Conservation (phyloP, 2,888 invertebrate species). For the Drosophila differens region DNA sequence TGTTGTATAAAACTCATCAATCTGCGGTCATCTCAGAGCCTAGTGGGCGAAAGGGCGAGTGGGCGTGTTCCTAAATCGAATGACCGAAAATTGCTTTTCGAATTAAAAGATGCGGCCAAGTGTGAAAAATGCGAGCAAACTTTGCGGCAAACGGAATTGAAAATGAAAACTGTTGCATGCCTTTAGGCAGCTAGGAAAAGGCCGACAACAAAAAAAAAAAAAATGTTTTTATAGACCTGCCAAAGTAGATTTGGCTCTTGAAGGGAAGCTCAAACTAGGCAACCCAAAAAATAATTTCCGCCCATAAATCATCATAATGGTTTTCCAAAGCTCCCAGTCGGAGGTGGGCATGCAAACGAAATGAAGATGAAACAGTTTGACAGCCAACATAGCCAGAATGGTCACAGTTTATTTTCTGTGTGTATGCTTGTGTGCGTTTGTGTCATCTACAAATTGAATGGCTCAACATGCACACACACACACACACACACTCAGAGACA, state of each 20-base stretch:
- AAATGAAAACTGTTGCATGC: constrained; percentile 74
- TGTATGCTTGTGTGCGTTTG: constrained; percentile 28
- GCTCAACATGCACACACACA: constrained; percentile 1
- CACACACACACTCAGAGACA: not conserved
- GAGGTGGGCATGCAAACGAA: constrained; percentile 40
- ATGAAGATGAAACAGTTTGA: constrained; percentile 75
- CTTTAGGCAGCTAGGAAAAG: constrained; percentile 38
- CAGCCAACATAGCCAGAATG: constrained; percentile 47
- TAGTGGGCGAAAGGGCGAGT: not conserved
- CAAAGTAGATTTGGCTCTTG: not conserved
- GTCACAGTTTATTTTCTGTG: constrained; percentile 10
- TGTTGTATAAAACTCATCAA: constrained; percentile 44
- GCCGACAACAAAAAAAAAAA: constrained; percentile 14
- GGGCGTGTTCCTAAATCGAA: constrained; percentile 25
- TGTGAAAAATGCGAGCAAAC: constrained; percentile 57
- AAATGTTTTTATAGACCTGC: constrained; percentile 10
- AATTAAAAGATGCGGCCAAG: constrained; percentile 70
- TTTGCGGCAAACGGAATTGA: constrained; percentile 50
- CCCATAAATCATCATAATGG: constrained; percentile 79
- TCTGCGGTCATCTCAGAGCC: constrained; percentile 34
- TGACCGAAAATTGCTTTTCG: constrained; percentile 62
- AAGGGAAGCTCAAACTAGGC: constrained; percentile 4
- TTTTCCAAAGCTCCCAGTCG: constrained; percentile 31
- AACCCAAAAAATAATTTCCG: constrained; percentile 73
- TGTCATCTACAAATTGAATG: constrained; percentile 69